These are phyloP conservation scores for Cardinalis cardinalis DNA, from an alignment of 2,113 vertebrate genomes.

Conservation along the genomic window DNA sequence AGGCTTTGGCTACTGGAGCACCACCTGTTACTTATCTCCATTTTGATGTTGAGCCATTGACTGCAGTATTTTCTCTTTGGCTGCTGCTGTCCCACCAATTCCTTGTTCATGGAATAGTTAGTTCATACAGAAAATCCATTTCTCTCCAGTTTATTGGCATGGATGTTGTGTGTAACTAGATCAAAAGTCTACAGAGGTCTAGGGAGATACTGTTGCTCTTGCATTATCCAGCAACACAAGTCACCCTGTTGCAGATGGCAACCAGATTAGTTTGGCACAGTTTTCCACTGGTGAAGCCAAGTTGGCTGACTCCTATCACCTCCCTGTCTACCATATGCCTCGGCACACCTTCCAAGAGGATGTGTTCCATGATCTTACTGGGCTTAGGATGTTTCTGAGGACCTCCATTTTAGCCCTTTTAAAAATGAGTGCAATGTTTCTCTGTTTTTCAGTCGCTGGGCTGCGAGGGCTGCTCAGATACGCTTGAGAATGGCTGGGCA, in stretches of 20 bases:
- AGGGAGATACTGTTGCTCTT: background rate
- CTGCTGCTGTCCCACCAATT: background rate
- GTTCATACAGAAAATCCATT: rapidly evolving
- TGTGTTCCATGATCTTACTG: background rate
- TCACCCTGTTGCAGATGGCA: background rate
- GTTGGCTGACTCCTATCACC: background rate
- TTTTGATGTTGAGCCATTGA: background rate
- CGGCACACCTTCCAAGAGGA: background rate
- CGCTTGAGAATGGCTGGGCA: background rate
- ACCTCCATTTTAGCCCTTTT: background rate
- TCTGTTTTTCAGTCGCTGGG: background rate
- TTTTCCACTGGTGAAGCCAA: background rate
- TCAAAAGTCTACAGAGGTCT: background rate
- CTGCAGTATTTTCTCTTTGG: background rate
- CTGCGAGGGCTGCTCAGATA: background rate
- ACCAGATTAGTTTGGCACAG: background rate
- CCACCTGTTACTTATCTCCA: background rate
- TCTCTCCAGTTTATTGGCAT: background rate
- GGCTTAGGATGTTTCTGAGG: background rate
- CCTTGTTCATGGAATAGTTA: background rate
- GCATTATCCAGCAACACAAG: background rate
- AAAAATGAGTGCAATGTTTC: background rate
- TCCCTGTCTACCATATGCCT: background rate
- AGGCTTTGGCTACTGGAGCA: background rate
- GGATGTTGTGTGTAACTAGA: background rate